Conservation (phyloP, 35 echinoderm and acorn worm species). For the Eucidaris tribuloides region DNA sequence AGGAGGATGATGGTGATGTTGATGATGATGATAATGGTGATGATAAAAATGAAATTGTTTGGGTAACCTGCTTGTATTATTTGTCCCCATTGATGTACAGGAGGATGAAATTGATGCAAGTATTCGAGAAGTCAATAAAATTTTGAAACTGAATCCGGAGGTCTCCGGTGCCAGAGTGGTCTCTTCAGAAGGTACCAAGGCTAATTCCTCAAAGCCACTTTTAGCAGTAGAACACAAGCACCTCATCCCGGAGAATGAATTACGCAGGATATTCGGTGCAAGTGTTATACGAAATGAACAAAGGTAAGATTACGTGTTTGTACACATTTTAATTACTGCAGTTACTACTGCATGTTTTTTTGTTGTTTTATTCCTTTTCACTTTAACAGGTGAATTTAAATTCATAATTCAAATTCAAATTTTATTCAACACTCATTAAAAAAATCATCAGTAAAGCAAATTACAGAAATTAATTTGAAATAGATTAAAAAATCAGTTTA, state of each 20-base stretch:
- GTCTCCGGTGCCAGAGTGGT: not conserved
- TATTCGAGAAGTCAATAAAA: constrained; percentile 82
- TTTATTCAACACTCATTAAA: too few relatives aligned
- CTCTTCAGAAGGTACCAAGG: not conserved
- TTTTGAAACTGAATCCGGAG: constrained; percentile 41
- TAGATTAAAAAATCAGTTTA: too few relatives aligned
- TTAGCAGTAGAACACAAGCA: constrained; percentile 87
- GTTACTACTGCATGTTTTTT: too few relatives aligned
- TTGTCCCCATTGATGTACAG: not conserved
- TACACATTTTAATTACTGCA: too few relatives aligned
- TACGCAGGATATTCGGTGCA: constrained; percentile 95
- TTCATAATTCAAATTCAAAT: too few relatives aligned
- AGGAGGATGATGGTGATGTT: not conserved
- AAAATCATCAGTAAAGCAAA: too few relatives aligned
- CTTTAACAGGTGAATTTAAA: too few relatives aligned
- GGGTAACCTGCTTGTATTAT: not conserved
- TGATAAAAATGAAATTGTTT: not conserved
- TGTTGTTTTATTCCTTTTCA: too few relatives aligned
- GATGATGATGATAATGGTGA: constrained; percentile 27
- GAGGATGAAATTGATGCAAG: constrained; percentile 99
- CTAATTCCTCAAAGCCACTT: constrained; percentile 50
- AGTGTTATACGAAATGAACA: constrained; percentile 73
- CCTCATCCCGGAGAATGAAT: constrained; percentile 95
- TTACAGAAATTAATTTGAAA: too few relatives aligned
- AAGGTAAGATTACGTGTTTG: too few relatives aligned